A percentile compares a stretch with the other conserved stretches of the same genome.
phyloP scores from a whole-genome alignment of 2,113 vertebrate species.

The Corythornis cristatus region DNA sequence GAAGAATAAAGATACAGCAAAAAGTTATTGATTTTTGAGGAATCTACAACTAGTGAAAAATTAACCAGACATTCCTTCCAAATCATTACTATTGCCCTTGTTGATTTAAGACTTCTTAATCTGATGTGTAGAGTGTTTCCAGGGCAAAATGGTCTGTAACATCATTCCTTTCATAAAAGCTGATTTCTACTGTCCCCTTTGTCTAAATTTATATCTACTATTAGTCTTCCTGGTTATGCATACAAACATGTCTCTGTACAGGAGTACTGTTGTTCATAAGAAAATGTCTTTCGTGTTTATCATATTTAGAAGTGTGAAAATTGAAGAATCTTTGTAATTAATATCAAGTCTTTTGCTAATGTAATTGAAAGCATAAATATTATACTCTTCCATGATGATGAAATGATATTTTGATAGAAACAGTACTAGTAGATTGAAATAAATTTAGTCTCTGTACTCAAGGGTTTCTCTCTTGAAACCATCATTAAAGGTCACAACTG shows the following conservation, averaged over 20 bases:
- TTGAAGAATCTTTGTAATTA: not conserved
- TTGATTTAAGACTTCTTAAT: slow-evolving; percentile 57
- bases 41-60: slow-evolving; percentile 82
- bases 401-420: not conserved
- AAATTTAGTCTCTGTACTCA: not conserved
- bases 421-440: not conserved
- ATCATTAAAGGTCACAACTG: not conserved
- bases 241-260: not conserved
- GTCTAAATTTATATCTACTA: not conserved
- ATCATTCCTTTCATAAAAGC: not conserved
- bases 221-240: not conserved
- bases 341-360: not conserved
- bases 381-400: not conserved
- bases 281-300: not conserved
- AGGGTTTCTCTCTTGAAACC: not conserved
- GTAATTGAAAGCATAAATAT: not conserved
- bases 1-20: slow-evolving; percentile 81
- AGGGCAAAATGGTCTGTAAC: not conserved
- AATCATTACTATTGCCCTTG: slow-evolving; percentile 78
- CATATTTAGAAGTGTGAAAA: not conserved
- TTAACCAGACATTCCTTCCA: slow-evolving; percentile 78
- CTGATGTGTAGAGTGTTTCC: not conserved
- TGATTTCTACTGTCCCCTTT: not conserved
- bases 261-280: not conserved
- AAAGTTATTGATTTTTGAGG: slow-evolving; percentile 82